A percentile compares a stretch with the other conserved stretches of the same genome.
Conservation (phyloP, 2,888 invertebrate species). For the Drosophila mimetica region DNA sequence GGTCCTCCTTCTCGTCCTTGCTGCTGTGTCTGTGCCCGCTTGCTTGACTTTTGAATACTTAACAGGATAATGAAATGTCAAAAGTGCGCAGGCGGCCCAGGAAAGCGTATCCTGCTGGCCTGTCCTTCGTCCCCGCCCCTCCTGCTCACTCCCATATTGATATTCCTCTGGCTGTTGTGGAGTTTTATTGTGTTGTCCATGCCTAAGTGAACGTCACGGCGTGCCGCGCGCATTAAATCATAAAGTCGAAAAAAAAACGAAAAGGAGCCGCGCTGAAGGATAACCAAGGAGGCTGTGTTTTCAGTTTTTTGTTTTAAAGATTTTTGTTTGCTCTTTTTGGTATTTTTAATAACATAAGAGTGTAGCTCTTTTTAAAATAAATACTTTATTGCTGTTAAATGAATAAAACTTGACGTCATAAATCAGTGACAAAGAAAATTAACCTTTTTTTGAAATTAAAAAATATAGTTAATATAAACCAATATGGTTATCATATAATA, state of each 20-base stretch:
- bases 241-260: conserved; percentile 54
- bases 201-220: conserved; percentile 77
- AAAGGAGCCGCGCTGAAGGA: conserved; percentile 5
- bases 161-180: conserved; percentile 49
- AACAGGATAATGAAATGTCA: conserved; percentile 82
- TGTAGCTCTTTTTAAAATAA: no score
- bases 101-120: conserved; percentile 52
- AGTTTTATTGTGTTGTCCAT: conserved; percentile 68
- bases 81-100: conserved; percentile 72
- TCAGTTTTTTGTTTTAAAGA: background rate
- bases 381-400: no score
- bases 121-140: conserved; percentile 5
- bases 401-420: no score
- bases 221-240: conserved; percentile 78
- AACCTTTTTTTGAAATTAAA: no score
- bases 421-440: no score
- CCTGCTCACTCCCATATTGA: conserved; percentile 17
- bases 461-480: no score
- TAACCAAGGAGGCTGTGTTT: conserved; percentile 10
- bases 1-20: conserved; percentile 13
- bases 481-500: no score
- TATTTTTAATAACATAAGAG: background rate
- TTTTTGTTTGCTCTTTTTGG: conserved; percentile 9
- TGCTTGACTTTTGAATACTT: conserved; percentile 81
- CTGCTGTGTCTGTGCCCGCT: conserved; percentile 51